phyloP scores from a whole-genome alignment of 1,140 invertebrate genomes.

The Achroia grisella region DNA sequence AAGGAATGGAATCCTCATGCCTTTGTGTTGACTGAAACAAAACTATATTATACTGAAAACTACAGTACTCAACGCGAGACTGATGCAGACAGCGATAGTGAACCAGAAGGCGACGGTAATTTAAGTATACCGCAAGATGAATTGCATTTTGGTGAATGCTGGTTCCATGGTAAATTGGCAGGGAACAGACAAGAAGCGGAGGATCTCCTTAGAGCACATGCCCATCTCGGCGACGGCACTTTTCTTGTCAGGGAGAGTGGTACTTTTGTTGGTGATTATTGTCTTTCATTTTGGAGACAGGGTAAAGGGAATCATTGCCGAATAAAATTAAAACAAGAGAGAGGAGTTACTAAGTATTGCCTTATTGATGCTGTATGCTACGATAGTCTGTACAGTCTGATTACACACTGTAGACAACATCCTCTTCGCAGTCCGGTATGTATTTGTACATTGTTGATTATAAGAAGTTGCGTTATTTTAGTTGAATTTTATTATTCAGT shows the following conservation, averaged over 20 bases:
- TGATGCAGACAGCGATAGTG: slow-evolving; percentile 76
- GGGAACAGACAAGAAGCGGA: slow-evolving; percentile 83
- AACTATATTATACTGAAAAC: slow-evolving; percentile 89
- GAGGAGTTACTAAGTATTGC: slow-evolving; percentile 92
- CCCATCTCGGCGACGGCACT: slow-evolving; percentile 93
- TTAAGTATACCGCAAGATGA: slow-evolving; percentile 82
- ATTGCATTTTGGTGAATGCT: slow-evolving; percentile 94
- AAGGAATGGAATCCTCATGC: slow-evolving; percentile 95
- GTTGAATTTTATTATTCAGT: too few species aligned
- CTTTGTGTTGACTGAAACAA: slow-evolving; percentile 93
- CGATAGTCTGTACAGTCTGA: slow-evolving; percentile 94
- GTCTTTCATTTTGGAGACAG: slow-evolving; percentile 94
- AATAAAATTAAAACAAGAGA: slow-evolving; percentile 92
- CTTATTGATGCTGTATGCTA: slow-evolving; percentile 92
- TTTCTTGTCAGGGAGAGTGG: slow-evolving; percentile 96
- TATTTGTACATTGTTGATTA: slow-evolving; percentile 9
- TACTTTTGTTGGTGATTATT: slow-evolving; percentile 97
- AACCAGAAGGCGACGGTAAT: slow-evolving; percentile 44
- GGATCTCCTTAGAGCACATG: slow-evolving; percentile 84
- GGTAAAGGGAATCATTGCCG: slow-evolving; percentile 94
- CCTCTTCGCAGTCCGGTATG: slow-evolving; percentile 86
- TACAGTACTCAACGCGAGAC: slow-evolving; percentile 75
- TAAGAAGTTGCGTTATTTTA: too few species aligned
- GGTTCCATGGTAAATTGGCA: slow-evolving; percentile 94
- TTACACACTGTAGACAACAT: slow-evolving; percentile 92